These are phyloP conservation scores for Cricetomys ansorgei DNA, from an alignment of 2,113 vertebrate species.

Conservation along the genomic window DNA sequence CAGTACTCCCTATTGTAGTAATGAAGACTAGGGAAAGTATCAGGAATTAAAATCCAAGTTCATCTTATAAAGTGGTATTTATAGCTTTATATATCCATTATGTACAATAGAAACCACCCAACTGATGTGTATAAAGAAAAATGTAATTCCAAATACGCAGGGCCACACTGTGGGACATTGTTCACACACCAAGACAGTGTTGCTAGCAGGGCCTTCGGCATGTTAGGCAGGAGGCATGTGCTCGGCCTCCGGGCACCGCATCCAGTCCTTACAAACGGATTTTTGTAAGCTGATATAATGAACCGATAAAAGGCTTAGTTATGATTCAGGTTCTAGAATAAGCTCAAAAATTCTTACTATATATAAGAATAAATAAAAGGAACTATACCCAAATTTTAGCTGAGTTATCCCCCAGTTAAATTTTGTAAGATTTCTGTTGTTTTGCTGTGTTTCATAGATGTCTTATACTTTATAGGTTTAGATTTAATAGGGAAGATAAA, in stretches of 20 bases:
- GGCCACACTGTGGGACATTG: neutral
- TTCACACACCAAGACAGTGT: neutral
- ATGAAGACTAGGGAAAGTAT: conserved; percentile 31
- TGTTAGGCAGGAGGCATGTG: neutral
- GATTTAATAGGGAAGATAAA: neutral
- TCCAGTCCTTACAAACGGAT: neutral
- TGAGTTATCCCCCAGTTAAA: neutral
- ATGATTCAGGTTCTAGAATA: neutral
- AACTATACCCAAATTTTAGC: neutral
- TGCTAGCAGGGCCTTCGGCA: neutral
- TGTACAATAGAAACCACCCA: neutral
- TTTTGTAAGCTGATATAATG: neutral
- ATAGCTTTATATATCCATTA: neutral
- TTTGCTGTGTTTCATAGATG: neutral
- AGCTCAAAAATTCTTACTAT: neutral
- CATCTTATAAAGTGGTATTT: conserved; percentile 4
- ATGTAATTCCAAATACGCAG: neutral
- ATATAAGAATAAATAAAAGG: neutral
- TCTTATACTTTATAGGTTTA: conserved; percentile 36
- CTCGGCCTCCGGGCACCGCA: neutral
- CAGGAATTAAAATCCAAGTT: conserved; percentile 15
- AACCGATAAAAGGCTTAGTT: neutral
- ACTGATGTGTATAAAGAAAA: neutral
- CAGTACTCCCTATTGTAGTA: neutral
- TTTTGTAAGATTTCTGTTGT: neutral